phyloP scores from a whole-genome alignment of 2,797 vertebrate species.

The Eurystomus glaucurus region DNA sequence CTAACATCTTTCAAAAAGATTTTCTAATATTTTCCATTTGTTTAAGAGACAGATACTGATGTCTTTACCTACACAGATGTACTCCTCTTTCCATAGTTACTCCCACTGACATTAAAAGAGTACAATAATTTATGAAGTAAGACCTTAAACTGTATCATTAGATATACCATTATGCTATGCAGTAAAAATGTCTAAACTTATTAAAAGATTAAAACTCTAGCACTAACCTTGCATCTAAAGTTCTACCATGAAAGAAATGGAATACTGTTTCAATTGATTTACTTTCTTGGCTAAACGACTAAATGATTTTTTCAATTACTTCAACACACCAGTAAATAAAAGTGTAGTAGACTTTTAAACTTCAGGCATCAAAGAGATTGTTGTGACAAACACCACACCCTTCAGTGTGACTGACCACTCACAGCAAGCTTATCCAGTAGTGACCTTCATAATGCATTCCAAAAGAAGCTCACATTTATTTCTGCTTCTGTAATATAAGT shows the following conservation, averaged over 20 bases:
- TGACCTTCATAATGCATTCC: not conserved
- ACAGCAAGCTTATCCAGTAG: not conserved
- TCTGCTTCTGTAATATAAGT: accelerated
- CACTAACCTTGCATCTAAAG: not conserved
- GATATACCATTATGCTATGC: not conserved
- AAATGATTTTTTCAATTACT: not conserved
- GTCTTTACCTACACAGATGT: not conserved
- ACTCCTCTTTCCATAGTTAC: not conserved
- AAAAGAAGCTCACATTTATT: not conserved
- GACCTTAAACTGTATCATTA: not conserved
- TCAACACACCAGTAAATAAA: not conserved
- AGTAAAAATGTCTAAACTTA: not conserved
- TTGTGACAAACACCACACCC: not conserved
- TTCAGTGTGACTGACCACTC: not conserved
- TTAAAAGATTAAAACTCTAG: not conserved
- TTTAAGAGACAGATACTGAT: not conserved
- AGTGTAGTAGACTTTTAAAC: not conserved
- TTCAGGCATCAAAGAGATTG: not conserved
- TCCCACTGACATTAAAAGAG: not conserved
- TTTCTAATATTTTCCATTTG: not conserved
- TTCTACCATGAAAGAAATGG: not conserved
- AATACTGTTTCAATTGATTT: not conserved
- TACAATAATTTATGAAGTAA: not conserved
- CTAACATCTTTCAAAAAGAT: not conserved
- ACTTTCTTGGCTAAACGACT: not conserved